phyloP scores from a whole-genome alignment of 2,113 vertebrate species.

The Oreotragus oreotragus region DNA sequence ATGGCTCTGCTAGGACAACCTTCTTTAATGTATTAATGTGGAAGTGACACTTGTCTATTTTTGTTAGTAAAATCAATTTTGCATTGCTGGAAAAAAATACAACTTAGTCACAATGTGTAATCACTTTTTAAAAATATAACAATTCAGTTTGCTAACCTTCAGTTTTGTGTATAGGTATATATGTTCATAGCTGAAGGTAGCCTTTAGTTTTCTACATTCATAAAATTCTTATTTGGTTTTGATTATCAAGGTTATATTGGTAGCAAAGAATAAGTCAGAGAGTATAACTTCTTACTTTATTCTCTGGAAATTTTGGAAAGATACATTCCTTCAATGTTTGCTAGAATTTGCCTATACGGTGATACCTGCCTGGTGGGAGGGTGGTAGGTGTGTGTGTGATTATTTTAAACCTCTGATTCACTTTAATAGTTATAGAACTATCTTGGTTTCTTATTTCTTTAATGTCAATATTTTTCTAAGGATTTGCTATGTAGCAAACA shows the following conservation, averaged over 20 bases:
- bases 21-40: background rate
- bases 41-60: background rate
- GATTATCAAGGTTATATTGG: background rate
- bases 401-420: background rate
- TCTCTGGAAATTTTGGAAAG: background rate
- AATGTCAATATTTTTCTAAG: background rate
- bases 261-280: background rate
- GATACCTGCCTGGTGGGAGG: background rate
- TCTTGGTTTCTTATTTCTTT: background rate
- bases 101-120: background rate
- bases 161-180: background rate
- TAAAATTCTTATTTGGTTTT: background rate
- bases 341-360: background rate
- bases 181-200: background rate
- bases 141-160: constrained; percentile 8
- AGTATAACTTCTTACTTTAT: background rate
- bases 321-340: background rate
- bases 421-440: background rate
- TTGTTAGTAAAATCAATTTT: background rate
- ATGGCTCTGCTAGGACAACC: background rate
- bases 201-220: background rate
- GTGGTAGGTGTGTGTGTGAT: background rate
- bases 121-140: background rate
- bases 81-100: background rate
- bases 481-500: background rate